Base-by-base conservation (phyloP, 2,797 vertebrate genomes). In the Zalophus californianus region DNA sequence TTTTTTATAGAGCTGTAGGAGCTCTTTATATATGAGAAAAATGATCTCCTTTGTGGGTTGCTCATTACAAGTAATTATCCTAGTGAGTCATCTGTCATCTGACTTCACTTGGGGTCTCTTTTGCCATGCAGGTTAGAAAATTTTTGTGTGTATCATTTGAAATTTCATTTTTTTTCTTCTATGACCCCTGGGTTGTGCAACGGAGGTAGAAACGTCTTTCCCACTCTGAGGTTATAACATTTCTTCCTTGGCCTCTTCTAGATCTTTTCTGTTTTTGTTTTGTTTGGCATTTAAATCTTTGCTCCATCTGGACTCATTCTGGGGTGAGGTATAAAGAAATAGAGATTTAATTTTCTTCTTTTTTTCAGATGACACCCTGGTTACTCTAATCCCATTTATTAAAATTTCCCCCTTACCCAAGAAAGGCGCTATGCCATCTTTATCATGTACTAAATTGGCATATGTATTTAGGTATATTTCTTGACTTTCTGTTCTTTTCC, bases 1-100 rank as follows among this genome's bases (percentile, higher is more conserved):
- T 68, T 72, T 62, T 50, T 73, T n/a, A 14, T 3, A 54, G 80
- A 89, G 88, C 41, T 15, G n/a, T 3, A 48, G 20, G 77, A 35
- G 68, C n/a, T 86, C 92, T 96, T 86, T 32, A 50, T 44, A 54
- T 44, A 73, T 80, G 48, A 89, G 66, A 86, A 94, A 50, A 89
- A 75, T 32, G 32, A 56, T 56, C 83, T 82, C 68, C 48, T 35
- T 7, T 64, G 25, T 92, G 29, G 35, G 58, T 50, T 48, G 32
- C n/a, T 66, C 27, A 52, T 18, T 64, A 66, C 54, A 60, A 72
- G 60, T 23, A 54, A 72, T 72, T 64, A 80, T 90, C 70, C 89
- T 20, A 50, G 56, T 3, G 35, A 23, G 64, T 68, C 54, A 23
- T 32, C 50, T 79, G 91, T 58, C 78, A 62, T 35, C 68, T 38